Evolutionary conservation across 2,888 invertebrate genomes (phyloP).

Genomic region (Branchellion lobata): DNA sequence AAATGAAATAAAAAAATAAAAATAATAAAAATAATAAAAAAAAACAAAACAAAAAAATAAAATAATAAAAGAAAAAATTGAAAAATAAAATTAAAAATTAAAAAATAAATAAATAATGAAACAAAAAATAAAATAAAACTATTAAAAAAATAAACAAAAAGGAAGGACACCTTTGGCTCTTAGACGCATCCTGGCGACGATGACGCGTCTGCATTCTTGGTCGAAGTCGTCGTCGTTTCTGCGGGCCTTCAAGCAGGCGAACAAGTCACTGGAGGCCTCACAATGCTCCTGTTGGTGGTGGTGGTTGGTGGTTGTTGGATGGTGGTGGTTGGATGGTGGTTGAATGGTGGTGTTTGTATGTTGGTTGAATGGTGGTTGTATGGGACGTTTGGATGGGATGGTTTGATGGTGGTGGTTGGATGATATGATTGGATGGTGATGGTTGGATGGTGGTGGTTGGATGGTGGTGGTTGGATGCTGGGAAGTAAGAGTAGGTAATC

Average conservation of each 20-base stretch:
- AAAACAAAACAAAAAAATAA: too few species aligned
- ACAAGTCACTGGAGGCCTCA: constrained; percentile 48
- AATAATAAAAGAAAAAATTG: too few species aligned
- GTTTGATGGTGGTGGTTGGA: not conserved
- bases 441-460: not conserved
- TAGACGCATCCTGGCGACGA: constrained; percentile 41
- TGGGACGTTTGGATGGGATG: too few species aligned
- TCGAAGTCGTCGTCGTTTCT: constrained; percentile 79
- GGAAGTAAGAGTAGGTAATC: not conserved
- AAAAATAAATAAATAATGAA: too few species aligned
- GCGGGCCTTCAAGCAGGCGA: constrained; percentile 67
- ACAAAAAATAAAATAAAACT: too few species aligned
- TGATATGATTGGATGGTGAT: not conserved
- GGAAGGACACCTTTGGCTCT: constrained; percentile 44
- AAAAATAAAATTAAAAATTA: too few species aligned
- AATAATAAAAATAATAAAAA: too few species aligned
- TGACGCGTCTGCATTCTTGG: constrained; percentile 76
- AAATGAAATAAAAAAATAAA: too few species aligned
- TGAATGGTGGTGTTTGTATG: constrained; percentile 1
- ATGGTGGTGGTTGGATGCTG: not conserved
- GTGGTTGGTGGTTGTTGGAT: too few species aligned
- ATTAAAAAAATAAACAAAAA: too few species aligned
- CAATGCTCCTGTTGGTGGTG: not conserved
- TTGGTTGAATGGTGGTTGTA: not conserved
- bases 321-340: too few species aligned